Evolutionary conservation across 2,888 invertebrate species (phyloP), one percentile per base, ranked within the genome.

Genomic region (Linnaemya vulpina): DNA sequence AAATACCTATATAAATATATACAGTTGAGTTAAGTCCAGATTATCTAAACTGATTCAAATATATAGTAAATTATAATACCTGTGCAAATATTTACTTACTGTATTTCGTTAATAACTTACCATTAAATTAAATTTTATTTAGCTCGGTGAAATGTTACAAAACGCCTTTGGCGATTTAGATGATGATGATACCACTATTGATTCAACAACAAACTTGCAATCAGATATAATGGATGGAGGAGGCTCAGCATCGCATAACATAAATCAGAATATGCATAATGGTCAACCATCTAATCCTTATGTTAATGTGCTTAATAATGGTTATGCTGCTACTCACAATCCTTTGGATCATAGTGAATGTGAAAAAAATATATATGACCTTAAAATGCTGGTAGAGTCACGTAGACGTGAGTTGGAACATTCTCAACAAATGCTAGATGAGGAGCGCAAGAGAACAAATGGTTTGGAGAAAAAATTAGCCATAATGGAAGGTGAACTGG

Each of bases 91-190:
- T 30, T 2, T 30, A 30, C 30, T 20, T 30, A 38, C 38, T 30
- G 10, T 38, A 8, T 9, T 38, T 40, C 2, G 11, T 40, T 3
- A 40, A 11, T 40, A 11, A 40, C 11, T 11, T 11, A 40, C 11
- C 13, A 11, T 11, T 40, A 40, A 13, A 40, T 38, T 0, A 5
- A 10, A 22, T 13, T 11, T 65, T 9, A 55, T 55, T 71, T 78
- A 96, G 96, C 91, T 96, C 46, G 93, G 94, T 87, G 93, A 95
- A 89, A 92, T 95, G 84, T 90, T 96, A 75, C 94, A 93, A 84
- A 94, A 94, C 90, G 95, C 94, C n/a, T 95, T 96, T 89, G 95
- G 95, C 87, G 95, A 96, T 89, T 93, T 96, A 79, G 94, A 95
- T 82, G 95, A 95, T 82, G 95, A 95, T 86, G 95, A 95, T 86